Percentiles rank a stretch among this genome's conserved stretches.
Conservation (phyloP, 2,113 vertebrate species). For the Patagioenas fasciata region DNA sequence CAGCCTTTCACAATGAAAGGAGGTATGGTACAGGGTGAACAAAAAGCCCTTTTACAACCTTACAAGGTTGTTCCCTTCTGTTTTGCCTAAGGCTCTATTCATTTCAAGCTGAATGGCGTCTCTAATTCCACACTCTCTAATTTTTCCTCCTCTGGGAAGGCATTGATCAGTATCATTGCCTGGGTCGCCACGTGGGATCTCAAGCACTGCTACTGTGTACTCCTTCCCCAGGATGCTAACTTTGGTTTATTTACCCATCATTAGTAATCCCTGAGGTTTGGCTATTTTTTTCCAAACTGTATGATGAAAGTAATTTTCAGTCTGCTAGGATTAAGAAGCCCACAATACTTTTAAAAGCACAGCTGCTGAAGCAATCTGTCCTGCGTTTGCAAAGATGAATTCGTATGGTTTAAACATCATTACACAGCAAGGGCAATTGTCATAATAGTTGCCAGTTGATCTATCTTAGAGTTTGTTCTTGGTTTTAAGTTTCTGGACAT, state of each 20-base stretch:
- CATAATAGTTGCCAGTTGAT: background rate
- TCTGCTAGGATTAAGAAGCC: background rate
- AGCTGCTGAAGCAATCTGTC: background rate
- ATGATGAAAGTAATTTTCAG: conserved; percentile 31
- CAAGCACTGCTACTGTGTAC: conserved; percentile 27
- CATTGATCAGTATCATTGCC: background rate
- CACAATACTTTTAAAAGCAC: background rate
- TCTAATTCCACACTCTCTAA: conserved; percentile 14
- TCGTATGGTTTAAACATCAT: background rate
- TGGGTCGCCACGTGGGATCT: background rate
- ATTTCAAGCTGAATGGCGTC: background rate
- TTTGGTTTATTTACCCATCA: conserved; percentile 38
- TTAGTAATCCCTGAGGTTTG: conserved; percentile 27
- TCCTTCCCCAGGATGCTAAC: conserved; percentile 19
- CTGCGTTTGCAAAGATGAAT: background rate
- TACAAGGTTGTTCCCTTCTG: background rate
- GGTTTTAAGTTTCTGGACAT: background rate
- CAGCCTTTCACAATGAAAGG: background rate
- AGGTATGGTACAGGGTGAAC: background rate
- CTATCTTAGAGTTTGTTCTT: background rate
- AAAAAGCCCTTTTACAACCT: conserved; percentile 9
- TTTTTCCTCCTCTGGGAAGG: background rate
- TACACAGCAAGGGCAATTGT: background rate
- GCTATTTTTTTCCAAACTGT: conserved; percentile 16
- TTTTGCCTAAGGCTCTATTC: conserved; percentile 25